Evolutionary conservation across 2,888 invertebrate species (phyloP).

Genomic region (Drosophila infuscata): DNA sequence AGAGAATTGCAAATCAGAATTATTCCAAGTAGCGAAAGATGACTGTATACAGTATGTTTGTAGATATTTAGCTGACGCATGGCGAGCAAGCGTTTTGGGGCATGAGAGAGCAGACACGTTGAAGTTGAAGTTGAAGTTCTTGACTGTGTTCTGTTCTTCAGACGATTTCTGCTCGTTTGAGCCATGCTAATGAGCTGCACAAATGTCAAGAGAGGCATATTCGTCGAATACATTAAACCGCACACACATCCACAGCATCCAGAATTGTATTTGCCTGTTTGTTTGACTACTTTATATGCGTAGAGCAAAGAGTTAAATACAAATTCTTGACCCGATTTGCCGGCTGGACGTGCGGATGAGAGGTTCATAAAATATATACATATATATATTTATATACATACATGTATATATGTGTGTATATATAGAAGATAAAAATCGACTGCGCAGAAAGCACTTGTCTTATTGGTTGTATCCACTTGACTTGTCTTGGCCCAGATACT

Average conservation of each 20-base stretch:
- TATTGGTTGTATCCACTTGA: slow-evolving; percentile 41
- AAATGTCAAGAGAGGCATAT: slow-evolving; percentile 37
- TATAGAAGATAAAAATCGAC: slow-evolving; percentile 27
- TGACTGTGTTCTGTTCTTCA: background rate
- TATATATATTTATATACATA: background rate
- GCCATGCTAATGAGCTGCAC: slow-evolving; percentile 59
- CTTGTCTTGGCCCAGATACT: slow-evolving; percentile 43
- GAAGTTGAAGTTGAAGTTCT: slow-evolving; percentile 29
- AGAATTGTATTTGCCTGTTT: slow-evolving; percentile 15
- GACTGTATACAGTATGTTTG: background rate
- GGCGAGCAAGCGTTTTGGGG: slow-evolving; percentile 26
- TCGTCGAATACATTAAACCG: slow-evolving; percentile 23
- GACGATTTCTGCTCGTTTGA: slow-evolving; percentile 13
- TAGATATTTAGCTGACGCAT: slow-evolving; percentile 11
- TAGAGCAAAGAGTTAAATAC: slow-evolving; percentile 18
- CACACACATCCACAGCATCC: slow-evolving; percentile 25
- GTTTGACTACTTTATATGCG: slow-evolving; percentile 37
- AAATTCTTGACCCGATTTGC: slow-evolving; percentile 58
- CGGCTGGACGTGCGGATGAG: background rate
- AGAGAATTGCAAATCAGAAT: background rate
- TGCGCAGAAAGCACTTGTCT: slow-evolving; percentile 6
- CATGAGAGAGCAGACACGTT: slow-evolving; percentile 22
- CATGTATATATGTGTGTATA: background rate
- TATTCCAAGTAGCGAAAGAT: background rate
- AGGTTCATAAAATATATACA: background rate